Evolutionary conservation across 2,113 vertebrate genomes (phyloP).

Genomic region (Misgurnus mizolepis): DNA sequence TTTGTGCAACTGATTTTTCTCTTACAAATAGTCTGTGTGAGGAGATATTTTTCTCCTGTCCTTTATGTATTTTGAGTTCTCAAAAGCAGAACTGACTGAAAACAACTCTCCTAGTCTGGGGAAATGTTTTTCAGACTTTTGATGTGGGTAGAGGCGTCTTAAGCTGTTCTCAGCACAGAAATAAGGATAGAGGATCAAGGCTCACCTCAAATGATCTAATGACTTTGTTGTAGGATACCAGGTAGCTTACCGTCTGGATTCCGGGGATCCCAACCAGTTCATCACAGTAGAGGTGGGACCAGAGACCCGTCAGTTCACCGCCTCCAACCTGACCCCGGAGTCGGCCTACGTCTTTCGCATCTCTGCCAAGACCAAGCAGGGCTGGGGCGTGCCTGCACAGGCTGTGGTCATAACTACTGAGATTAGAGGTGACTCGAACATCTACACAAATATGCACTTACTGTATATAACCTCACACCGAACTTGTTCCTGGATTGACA

Average conservation of each 20-base stretch:
- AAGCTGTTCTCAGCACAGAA: slow-evolving; percentile 15
- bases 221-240: slow-evolving; percentile 83
- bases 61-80: slow-evolving; percentile 30
- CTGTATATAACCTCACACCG: too few relatives aligned
- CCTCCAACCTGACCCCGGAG: slow-evolving; percentile 83
- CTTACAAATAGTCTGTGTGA: slow-evolving; percentile 28
- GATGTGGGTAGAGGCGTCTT: not conserved
- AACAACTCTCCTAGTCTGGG: slow-evolving; percentile 21
- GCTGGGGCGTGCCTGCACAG: slow-evolving; percentile 88
- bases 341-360: slow-evolving; percentile 87
- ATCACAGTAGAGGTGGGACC: slow-evolving; percentile 92
- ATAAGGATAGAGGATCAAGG: not conserved
- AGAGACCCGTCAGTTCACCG: slow-evolving; percentile 86
- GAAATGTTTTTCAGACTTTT: slow-evolving; percentile 30
- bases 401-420: slow-evolving; percentile 93
- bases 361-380: slow-evolving; percentile 88
- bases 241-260: slow-evolving; percentile 89
- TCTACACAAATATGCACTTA: not conserved
- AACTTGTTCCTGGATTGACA: not conserved
- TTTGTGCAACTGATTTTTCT: slow-evolving; percentile 30
- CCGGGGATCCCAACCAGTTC: slow-evolving; percentile 85
- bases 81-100: slow-evolving; percentile 18
- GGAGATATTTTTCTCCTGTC: slow-evolving; percentile 19
- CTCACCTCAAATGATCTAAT: slow-evolving; percentile 9
- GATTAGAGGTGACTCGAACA: slow-evolving; percentile 82